Base-by-base conservation (phyloP, 2,113 vertebrate genomes). In the Sminthopsis crassicaudata region DNA sequence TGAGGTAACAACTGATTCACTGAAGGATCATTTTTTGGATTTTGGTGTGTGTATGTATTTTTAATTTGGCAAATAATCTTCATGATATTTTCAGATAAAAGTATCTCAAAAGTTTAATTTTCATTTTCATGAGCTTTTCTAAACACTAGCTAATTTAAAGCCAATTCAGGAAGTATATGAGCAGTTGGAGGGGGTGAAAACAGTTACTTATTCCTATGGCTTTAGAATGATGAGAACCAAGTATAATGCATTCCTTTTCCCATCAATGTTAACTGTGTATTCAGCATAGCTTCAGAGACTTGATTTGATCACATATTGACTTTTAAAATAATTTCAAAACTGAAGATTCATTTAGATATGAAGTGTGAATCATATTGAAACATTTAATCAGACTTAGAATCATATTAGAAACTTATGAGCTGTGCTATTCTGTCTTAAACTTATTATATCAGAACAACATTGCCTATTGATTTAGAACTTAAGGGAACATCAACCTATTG, bases 21-120 rank as follows among this genome's bases (percentile, higher is more conserved):
- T 84, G 27, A 36, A 53, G 46, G 90, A 48, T 52, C 30, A 26
- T 53, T 54, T 57, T 84, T 22, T 84, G n/a, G 7, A n/a, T 67
- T 89, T 90, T n/a, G 8, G 52, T 53, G 16, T 22, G n/a, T 84
- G 67, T 42, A 46, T 95, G 54, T 95, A 42, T 89, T 92, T 55
- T 90, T 50, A 55, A 14, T 92, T 92, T 92, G 51, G 53, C 46
- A 89, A 5, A 0, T 91, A 19, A 24, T 88, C 16, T 90, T 48
- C 60, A 2, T 42, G 60, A 48, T 91, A 50, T 36, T 95, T 9
- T 36, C 89, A n/a, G 8, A 23, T n/a, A 46, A 46, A 94, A 2
- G 23, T 26, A 57, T 90, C 51, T 91, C 67, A 76, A 46, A 84
- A 84, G 92, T 93, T 88, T 51, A 22, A 48, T 48, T 24, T 36